Evolutionary conservation across 2,797 vertebrate genomes (phyloP).

Genomic region (Heterohyrax brucei): DNA sequence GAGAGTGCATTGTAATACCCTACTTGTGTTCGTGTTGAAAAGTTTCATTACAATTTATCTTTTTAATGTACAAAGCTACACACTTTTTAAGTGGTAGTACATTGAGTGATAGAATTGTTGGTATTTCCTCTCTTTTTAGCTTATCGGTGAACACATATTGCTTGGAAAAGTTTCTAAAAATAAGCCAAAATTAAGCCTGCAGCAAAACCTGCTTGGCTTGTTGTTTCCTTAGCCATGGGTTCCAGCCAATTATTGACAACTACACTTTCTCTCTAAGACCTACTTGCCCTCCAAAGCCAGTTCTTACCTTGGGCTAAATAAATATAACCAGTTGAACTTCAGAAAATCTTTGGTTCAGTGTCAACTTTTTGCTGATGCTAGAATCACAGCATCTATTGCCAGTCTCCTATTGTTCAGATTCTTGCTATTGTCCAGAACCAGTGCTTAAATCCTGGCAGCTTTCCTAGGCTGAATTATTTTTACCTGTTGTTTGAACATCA

Average conservation of each 20-base stretch:
- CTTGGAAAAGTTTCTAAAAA: slow-evolving; percentile 32
- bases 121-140: neutral
- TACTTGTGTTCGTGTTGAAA: slow-evolving; percentile 25
- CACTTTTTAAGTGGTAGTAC: neutral
- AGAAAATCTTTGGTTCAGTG: slow-evolving; percentile 16
- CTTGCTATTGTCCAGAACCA: neutral
- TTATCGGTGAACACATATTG: neutral
- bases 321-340: neutral
- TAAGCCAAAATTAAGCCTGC: slow-evolving; percentile 32
- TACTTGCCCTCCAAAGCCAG: neutral
- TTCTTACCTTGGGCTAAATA: neutral
- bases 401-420: neutral
- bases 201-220: neutral
- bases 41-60: neutral
- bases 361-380: neutral
- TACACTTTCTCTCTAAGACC: neutral
- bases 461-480: slow-evolving; percentile 2
- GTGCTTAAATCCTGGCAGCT: neutral
- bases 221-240: neutral
- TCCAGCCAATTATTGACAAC: neutral
- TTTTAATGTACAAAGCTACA: neutral
- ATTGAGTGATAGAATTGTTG: neutral
- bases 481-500: neutral
- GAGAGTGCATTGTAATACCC: neutral
- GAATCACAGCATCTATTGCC: neutral